These are phyloP conservation scores for Spodoptera exigua DNA, from an alignment of 2,888 invertebrate species.

Conservation along the genomic window DNA sequence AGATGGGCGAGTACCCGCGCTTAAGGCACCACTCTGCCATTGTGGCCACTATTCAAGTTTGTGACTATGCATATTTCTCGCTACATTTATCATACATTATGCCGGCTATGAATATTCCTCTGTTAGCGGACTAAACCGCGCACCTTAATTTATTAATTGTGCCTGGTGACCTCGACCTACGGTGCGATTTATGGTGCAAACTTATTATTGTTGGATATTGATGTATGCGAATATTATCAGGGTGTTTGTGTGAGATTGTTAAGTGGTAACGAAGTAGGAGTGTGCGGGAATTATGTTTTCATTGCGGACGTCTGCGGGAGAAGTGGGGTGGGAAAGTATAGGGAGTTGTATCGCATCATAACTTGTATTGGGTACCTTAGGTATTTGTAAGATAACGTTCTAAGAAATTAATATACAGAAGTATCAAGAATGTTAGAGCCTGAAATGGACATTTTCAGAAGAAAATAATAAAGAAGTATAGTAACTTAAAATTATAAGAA, in stretches of 20 bases:
- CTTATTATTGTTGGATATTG: constrained; percentile 67
- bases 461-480: too few relatives aligned
- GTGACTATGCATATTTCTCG: constrained; percentile 81
- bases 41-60: constrained; percentile 68
- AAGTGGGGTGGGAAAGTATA: constrained; percentile 33
- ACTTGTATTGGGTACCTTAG: neutral
- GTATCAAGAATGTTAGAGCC: too few relatives aligned
- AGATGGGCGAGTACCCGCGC: constrained; percentile 42
- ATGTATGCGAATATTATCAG: constrained; percentile 56
- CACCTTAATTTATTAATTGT: constrained; percentile 84
- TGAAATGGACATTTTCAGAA: too few relatives aligned
- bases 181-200: constrained; percentile 73
- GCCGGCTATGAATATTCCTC: constrained; percentile 83
- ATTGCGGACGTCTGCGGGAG: constrained; percentile 15
- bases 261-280: constrained; percentile 36
- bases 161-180: constrained; percentile 70
- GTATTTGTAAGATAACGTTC: neutral
- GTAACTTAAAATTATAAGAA: too few relatives aligned
- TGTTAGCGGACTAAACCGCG: constrained; percentile 75
- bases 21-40: constrained; percentile 58
- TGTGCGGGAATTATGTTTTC: constrained; percentile 44
- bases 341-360: neutral
- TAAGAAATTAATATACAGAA: neutral
- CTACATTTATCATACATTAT: constrained; percentile 83
- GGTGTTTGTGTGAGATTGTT: constrained; percentile 54